Percentiles rank a stretch among this genome's conserved stretches.
Evolutionary conservation across 2,888 invertebrate species (phyloP).

Genomic region (Quadriops clusia): DNA sequence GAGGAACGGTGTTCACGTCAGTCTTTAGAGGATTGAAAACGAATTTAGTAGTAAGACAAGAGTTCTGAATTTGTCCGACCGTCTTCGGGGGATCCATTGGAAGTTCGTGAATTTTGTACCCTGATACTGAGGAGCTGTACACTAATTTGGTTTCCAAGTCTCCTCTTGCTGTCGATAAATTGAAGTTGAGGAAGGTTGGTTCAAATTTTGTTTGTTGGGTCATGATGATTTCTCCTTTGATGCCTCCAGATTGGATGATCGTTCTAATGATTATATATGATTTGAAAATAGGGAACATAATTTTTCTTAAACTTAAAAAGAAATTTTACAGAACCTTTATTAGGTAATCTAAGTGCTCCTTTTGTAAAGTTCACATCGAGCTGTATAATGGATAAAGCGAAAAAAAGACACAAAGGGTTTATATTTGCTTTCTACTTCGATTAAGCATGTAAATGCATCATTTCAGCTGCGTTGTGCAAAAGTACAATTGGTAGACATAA

Average conservation of each 20-base stretch:
- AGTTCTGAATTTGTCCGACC: conserved; percentile 35
- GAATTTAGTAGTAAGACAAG: conserved; percentile 59
- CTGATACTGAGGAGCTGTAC: conserved; percentile 60
- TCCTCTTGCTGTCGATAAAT: conserved; percentile 50
- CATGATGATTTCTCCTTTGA: conserved; percentile 67
- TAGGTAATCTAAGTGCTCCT: no score
- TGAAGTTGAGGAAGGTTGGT: conserved; percentile 68
- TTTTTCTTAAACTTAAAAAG: no score
- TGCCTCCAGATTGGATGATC: conserved; percentile 62
- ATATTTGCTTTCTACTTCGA: no score
- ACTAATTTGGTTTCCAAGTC: conserved; percentile 59
- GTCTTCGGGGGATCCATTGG: conserved; percentile 49
- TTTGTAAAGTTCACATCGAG: no score
- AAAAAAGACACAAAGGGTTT: conserved; percentile 1
- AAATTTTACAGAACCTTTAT: no score
- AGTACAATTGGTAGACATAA: no score
- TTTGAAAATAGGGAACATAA: no score
- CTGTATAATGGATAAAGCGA: background rate
- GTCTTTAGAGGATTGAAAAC: conserved; percentile 65
- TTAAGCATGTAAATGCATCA: no score
- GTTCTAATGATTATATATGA: conserved; percentile 42
- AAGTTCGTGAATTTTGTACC: conserved; percentile 59
- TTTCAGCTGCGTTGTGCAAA: no score
- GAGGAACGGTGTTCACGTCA: conserved; percentile 47
- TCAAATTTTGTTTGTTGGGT: conserved; percentile 73